A percentile compares a stretch with the other conserved stretches of the same genome.
Conservation (phyloP, 1,140 invertebrate species). For the Eumaeus atala region DNA sequence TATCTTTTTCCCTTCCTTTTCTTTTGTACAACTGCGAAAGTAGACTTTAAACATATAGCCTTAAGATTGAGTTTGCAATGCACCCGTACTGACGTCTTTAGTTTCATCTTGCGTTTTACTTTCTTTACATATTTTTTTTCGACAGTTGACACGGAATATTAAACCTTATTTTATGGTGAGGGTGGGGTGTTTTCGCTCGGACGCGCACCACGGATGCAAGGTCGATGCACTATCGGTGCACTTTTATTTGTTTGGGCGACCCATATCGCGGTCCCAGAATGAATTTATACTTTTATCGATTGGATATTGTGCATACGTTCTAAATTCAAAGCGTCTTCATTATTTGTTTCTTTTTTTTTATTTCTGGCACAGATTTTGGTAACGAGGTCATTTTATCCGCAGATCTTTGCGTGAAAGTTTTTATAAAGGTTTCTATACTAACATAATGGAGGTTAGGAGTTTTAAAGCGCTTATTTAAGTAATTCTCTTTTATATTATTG, state of each 20-base stretch:
- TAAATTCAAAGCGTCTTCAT: constrained; percentile 33
- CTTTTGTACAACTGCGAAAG: constrained; percentile 18
- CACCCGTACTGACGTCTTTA: constrained; percentile 41
- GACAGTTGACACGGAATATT: constrained; percentile 30
- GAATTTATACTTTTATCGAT: constrained; percentile 72
- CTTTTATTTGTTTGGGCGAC: constrained; percentile 72
- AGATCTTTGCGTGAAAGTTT: too few relatives aligned
- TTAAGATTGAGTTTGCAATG: constrained; percentile 38
- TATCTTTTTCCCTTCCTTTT: constrained; percentile 52
- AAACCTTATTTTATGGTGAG: constrained; percentile 30
- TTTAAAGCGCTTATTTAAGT: too few relatives aligned
- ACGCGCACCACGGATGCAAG: constrained; percentile 48
- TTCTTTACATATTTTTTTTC: constrained; percentile 56
- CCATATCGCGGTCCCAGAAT: constrained; percentile 62
- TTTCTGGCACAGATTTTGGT: too few relatives aligned
- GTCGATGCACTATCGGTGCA: constrained; percentile 67
- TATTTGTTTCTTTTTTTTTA: constrained; percentile 16
- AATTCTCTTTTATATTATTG: too few relatives aligned
- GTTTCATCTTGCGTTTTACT: constrained; percentile 66
- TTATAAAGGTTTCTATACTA: too few relatives aligned
- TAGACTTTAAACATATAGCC: constrained; percentile 21
- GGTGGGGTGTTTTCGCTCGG: constrained; percentile 34
- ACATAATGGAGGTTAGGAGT: too few relatives aligned
- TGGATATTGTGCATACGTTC: constrained; percentile 58
- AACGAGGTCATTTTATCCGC: too few relatives aligned